A percentile compares a stretch with the other conserved stretches of the same genome.
Conservation (phyloP, 2,797 vertebrate species). For the Sebastes cheni region DNA sequence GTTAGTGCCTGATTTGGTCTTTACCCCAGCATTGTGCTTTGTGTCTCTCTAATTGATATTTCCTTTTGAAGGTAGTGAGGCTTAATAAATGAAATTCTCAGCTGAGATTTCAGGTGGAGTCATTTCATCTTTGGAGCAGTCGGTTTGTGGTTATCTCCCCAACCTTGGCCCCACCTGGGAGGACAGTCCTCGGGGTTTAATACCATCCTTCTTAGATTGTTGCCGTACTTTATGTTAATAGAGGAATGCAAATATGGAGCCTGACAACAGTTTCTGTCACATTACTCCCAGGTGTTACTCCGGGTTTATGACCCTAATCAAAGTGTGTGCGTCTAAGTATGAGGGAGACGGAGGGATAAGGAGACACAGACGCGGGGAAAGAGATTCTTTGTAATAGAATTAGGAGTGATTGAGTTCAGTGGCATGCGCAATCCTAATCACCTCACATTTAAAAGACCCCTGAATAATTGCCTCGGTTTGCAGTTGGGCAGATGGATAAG, state of each 20-base stretch:
- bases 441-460: constrained; percentile 54
- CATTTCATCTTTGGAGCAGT: constrained; percentile 60
- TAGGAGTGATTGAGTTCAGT: constrained; percentile 59
- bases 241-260: constrained; percentile 50
- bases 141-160: constrained; percentile 55
- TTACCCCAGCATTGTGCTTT: constrained; percentile 37
- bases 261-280: constrained; percentile 43
- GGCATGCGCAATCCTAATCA: constrained; percentile 60
- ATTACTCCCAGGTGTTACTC: constrained; percentile 52
- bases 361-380: not conserved
- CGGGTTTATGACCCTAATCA: constrained; percentile 59
- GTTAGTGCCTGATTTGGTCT: too few relatives aligned
- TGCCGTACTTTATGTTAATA: constrained; percentile 55
- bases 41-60: constrained; percentile 58
- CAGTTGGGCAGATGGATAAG: constrained; percentile 58
- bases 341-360: not conserved
- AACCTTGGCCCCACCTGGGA: constrained; percentile 47
- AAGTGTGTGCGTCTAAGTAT: constrained; percentile 19
- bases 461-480: constrained; percentile 53
- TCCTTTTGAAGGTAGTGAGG: constrained; percentile 58
- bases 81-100: constrained; percentile 45
- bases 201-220: constrained; percentile 39
- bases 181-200: constrained; percentile 41
- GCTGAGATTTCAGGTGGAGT: constrained; percentile 49
- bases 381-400: constrained; percentile 52